Evolutionary conservation across 2,888 invertebrate species (phyloP).

Genomic region (Erebia ligea): DNA sequence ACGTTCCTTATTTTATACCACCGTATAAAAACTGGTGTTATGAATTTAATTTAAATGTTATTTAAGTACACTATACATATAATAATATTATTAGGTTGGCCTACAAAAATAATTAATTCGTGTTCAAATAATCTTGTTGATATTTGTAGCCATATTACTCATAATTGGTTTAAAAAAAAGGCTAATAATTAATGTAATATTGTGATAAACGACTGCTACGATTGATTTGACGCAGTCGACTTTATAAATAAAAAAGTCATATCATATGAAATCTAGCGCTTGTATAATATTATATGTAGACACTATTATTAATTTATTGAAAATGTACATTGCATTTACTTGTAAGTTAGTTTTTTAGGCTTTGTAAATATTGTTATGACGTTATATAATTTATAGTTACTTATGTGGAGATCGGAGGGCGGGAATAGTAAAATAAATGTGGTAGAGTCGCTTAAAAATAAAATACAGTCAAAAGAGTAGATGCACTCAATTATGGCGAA

Average conservation of each 20-base stretch:
- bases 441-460: conserved; percentile 71
- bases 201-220: conserved; percentile 67
- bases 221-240: conserved; percentile 69
- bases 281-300: conserved; percentile 81
- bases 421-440: conserved; percentile 69
- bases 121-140: conserved; percentile 20
- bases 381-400: conserved; percentile 83
- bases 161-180: conserved; percentile 12
- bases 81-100: conserved; percentile 21
- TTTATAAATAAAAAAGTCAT: conserved; percentile 75
- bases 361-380: conserved; percentile 83
- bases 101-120: conserved; percentile 27
- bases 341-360: conserved; percentile 80
- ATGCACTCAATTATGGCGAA: conserved; percentile 65
- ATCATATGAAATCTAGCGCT: conserved; percentile 79
- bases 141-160: conserved; percentile 17
- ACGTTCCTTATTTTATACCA: conserved; percentile 48
- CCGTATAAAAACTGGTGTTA: conserved; percentile 35
- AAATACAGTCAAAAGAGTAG: conserved; percentile 67
- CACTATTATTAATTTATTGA: conserved; percentile 79
- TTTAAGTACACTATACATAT: neutral
- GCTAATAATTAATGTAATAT: conserved; percentile 38
- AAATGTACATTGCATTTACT: conserved; percentile 81
- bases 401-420: conserved; percentile 63
- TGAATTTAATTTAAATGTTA: conserved; percentile 19